These are phyloP conservation scores for Merodon equestris DNA, from an alignment of 2,888 invertebrate genomes.

Conservation along the genomic window DNA sequence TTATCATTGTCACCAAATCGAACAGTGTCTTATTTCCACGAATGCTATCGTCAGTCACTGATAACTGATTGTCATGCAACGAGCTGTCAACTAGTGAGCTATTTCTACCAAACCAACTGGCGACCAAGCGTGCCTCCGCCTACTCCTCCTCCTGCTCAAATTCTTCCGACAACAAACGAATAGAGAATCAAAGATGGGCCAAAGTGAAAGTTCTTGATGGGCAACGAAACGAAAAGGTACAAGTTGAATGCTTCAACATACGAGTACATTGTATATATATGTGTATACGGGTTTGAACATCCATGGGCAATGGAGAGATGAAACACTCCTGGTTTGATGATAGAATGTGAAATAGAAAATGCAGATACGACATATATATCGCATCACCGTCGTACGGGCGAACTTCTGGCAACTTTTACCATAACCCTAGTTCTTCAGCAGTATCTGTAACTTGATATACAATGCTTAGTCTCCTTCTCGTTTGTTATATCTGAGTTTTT, in stretches of 20 bases:
- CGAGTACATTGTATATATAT: not conserved
- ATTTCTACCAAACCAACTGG: conserved; percentile 23
- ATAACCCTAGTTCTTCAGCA: not conserved
- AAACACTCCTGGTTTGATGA: conserved; percentile 17
- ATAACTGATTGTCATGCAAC: conserved; percentile 53
- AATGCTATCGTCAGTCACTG: conserved; percentile 45
- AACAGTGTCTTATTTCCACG: conserved; percentile 52
- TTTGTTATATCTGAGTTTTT: conserved; percentile 25
- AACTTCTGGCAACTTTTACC: conserved; percentile 46
- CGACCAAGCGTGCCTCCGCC: not conserved
- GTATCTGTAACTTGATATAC: not conserved
- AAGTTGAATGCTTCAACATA: conserved; percentile 3
- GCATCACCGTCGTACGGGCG: no score
- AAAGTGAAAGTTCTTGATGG: conserved; percentile 64
- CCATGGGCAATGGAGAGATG: conserved; percentile 20
- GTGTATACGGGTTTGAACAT: no score
- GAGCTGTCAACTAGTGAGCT: conserved; percentile 22
- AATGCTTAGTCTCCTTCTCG: no score
- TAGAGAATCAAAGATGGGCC: conserved; percentile 15
- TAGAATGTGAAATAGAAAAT: conserved; percentile 23
- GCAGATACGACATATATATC: conserved; percentile 32
- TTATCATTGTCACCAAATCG: conserved; percentile 57
- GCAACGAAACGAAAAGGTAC: conserved; percentile 38
- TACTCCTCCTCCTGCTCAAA: conserved; percentile 7
- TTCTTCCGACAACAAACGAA: conserved; percentile 28